These are phyloP conservation scores for Temnothorax longispinosus DNA, from an alignment of 1,140 invertebrate species.

Conservation along the genomic window DNA sequence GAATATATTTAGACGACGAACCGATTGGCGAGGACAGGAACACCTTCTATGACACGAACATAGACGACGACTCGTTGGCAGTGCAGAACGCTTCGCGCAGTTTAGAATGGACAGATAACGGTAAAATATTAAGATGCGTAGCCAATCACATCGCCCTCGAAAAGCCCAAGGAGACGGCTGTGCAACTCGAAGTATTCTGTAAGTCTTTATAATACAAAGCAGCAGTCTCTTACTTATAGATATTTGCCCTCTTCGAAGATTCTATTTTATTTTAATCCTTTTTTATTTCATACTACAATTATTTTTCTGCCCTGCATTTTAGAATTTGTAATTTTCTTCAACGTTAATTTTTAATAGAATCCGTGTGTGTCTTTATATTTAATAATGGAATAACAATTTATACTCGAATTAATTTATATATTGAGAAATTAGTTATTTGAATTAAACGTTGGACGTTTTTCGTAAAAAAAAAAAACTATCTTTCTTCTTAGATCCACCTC, in stretches of 20 bases:
- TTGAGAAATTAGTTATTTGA: not conserved
- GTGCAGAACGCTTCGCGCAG: conserved; percentile 88
- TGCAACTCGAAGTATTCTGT: conserved; percentile 88
- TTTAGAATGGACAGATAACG: conserved; percentile 88
- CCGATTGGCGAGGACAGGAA: conserved; percentile 87
- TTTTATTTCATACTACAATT: not conserved
- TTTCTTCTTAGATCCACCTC: conserved; percentile 87
- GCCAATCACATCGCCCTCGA: conserved; percentile 88
- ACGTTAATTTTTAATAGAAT: not conserved
- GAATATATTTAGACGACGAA: conserved; percentile 86
- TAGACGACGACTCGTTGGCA: conserved; percentile 82
- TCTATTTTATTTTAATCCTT: not conserved
- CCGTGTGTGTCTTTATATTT: not conserved
- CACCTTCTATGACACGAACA: conserved; percentile 82
- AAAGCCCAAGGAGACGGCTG: conserved; percentile 82
- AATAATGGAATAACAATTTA: not conserved
- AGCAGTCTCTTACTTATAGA: not conserved
- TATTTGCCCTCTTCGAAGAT: not conserved
- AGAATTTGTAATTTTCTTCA: not conserved
- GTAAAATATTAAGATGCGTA: conserved; percentile 88
- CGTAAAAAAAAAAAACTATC: not conserved
- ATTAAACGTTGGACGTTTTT: not conserved
- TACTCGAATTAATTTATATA: not conserved
- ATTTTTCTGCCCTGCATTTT: not conserved
- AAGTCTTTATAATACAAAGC: conserved; percentile 76